Percentiles rank a stretch among this genome's conserved stretches.
These are phyloP conservation scores for Nephotettix cincticeps DNA, from an alignment of 1,140 invertebrate species.

Conservation along the genomic window DNA sequence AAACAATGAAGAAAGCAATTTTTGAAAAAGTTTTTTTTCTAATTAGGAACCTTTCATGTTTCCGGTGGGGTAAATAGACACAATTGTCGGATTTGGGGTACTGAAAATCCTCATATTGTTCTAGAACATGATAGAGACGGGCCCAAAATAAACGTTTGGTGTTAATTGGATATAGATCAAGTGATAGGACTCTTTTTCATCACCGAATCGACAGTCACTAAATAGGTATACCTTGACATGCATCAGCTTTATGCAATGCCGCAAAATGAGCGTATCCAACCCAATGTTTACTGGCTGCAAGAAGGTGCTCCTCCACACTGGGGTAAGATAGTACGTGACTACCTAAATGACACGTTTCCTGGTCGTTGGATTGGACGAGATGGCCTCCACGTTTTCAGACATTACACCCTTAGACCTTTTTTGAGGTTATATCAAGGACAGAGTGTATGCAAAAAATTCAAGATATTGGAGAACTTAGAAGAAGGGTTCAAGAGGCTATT, in stretches of 20 bases:
- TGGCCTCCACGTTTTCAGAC: conserved; percentile 46
- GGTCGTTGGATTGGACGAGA: conserved; percentile 46
- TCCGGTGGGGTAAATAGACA: background rate
- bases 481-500: no score
- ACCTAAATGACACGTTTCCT: conserved; percentile 43
- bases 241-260: background rate
- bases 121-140: background rate
- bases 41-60: background rate
- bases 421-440: background rate
- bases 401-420: conserved; percentile 48
- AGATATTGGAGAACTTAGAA: no score
- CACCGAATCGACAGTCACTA: no score
- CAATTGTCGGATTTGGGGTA: background rate
- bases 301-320: conserved; percentile 47
- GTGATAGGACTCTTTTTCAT: no score
- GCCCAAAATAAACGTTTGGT: background rate
- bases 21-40: conserved; percentile 9
- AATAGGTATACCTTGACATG: no score
- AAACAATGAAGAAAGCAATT: conserved; percentile 9
- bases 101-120: background rate
- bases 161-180: no score
- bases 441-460: background rate
- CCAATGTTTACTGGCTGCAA: conserved; percentile 39
- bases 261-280: background rate
- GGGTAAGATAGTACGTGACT: conserved; percentile 37